phyloP scores from a whole-genome alignment of 1,140 invertebrate genomes.

The Pemphigus obesinymphae region DNA sequence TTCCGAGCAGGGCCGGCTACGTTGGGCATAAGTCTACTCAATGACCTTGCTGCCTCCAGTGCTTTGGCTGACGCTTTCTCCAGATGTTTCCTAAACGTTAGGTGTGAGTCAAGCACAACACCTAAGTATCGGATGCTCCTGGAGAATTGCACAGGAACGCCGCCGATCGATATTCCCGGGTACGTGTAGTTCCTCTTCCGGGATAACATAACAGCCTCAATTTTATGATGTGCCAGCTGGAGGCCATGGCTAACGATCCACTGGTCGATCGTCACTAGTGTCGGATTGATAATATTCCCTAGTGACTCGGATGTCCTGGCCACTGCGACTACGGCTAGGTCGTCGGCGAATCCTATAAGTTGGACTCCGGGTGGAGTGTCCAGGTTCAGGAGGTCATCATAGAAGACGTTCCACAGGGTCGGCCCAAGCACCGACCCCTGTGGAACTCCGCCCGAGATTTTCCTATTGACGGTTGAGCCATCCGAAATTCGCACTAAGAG shows the following conservation, averaged over 20 bases:
- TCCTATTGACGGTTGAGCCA: too few species aligned
- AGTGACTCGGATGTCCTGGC: too few species aligned
- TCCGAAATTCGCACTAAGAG: background rate
- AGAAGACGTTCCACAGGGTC: too few species aligned
- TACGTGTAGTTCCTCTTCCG: background rate
- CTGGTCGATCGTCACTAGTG: background rate
- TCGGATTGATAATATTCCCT: too few species aligned
- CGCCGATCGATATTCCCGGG: too few species aligned
- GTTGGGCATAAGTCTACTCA: constrained; percentile 47
- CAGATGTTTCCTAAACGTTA: background rate
- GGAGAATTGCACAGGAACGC: background rate
- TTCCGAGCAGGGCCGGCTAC: constrained; percentile 50
- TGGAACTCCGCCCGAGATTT: background rate
- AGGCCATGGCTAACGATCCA: background rate
- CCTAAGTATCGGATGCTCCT: background rate
- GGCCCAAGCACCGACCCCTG: background rate
- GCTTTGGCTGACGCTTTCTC: background rate
- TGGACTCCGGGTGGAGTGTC: too few species aligned
- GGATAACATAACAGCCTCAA: background rate
- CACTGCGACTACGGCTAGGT: background rate
- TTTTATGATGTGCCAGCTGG: background rate
- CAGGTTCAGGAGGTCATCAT: too few species aligned
- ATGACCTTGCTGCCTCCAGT: constrained; percentile 45
- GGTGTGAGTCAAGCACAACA: background rate
- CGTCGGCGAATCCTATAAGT: background rate